phyloP scores from a whole-genome alignment of 1,140 invertebrate genomes.

The Himalopsyche phryganea region DNA sequence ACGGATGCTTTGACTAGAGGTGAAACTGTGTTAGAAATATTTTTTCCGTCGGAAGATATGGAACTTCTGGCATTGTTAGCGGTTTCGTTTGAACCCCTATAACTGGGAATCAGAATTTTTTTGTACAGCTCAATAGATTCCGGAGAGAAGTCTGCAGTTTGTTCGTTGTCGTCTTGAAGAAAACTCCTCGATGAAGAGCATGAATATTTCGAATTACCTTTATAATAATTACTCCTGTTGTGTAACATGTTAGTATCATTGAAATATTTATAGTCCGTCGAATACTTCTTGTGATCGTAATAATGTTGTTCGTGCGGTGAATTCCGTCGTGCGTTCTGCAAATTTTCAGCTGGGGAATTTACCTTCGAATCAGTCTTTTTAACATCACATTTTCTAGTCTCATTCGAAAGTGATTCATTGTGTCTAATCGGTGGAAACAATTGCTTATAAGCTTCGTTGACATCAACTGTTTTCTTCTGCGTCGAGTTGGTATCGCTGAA shows the following conservation, averaged over 20 bases:
- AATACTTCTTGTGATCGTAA: not conserved
- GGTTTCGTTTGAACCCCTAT: conserved; percentile 13
- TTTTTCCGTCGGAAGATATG: no score
- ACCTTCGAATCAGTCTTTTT: not conserved
- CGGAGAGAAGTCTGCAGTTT: conserved; percentile 3
- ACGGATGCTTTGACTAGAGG: no score
- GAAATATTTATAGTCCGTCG: not conserved
- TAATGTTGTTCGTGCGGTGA: not conserved
- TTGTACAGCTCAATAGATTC: conserved; percentile 28
- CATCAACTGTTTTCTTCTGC: conserved; percentile 12
- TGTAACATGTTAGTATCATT: no score
- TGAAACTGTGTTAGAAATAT: no score
- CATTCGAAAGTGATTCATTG: not conserved
- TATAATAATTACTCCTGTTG: no score
- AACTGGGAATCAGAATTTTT: conserved; percentile 25
- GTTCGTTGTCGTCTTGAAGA: not conserved
- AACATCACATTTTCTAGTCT: not conserved
- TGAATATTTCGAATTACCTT: no score
- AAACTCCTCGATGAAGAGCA: not conserved
- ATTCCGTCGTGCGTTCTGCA: not conserved
- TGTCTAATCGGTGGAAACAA: not conserved
- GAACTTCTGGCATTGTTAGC: no score
- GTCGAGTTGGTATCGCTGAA: not conserved
- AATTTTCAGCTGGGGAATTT: not conserved
- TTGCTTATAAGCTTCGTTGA: conserved; percentile 13